Base-by-base conservation (phyloP, 2,113 vertebrate genomes). In the Malurus cyaneus region DNA sequence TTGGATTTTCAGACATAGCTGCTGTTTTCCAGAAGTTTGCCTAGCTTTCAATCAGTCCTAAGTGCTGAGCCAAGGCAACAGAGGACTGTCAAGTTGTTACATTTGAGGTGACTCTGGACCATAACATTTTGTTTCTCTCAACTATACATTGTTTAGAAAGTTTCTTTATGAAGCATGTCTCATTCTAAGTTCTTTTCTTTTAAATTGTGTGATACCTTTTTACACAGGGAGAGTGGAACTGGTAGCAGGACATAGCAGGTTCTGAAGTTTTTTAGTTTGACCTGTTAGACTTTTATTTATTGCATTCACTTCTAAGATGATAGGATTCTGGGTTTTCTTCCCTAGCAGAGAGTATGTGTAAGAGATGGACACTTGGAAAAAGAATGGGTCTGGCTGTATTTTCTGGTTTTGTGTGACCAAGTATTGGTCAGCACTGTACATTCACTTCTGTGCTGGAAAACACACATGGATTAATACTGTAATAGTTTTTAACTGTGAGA, bases 351-450 rank as follows among this genome's bases (percentile, higher is more conserved):
- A 65, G 21, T 72, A 49, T 24, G 14, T 66, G 12, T 25, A 46
- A 42, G 39, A 64, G 14, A 53, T 76, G 41, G 4, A n/a, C 39
- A 29, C 54, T 50, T 70, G 41, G 42, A 39, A 59, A 34, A 80
- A 72, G 28, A 25, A 8, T 77, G 47, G 1, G 4, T 54, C 17
- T 49, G 0, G 76, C 23, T 31, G 2, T 26, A 0, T 74, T 50
- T 81, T 71, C 34, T 65, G 47, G 5, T 14, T 82, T 86, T 9
- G 12, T 87, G 39, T 70, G n/a, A 34, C 25, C 16, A 57, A 29
- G 16, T 42, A 54, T 13, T 64, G 80, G 77, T 18, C 4, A 61
- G 28, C 50, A 8, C n/a, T 69, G 21, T 44, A 5, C 8, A 5
- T 82, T 46, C 3, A 21, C 3, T 73, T 91, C 14, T 41, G 13